A percentile compares a stretch with the other conserved stretches of the same genome.
Evolutionary conservation across 2,797 vertebrate species (phyloP).

Genomic region (Champsocephalus esox): DNA sequence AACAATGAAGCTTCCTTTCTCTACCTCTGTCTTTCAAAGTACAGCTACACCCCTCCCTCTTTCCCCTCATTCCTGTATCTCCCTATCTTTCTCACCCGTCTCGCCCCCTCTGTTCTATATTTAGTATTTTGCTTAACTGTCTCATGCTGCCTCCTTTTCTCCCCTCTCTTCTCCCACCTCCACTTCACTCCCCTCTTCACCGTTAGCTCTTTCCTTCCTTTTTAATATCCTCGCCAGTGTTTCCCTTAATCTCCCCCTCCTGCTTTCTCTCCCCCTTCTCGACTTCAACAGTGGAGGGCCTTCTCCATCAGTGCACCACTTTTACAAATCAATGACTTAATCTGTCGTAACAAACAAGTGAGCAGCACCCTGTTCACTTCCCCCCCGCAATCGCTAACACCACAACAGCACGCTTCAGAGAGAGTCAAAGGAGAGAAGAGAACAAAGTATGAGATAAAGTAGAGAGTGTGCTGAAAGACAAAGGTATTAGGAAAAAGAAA

Average conservation of each 20-base stretch:
- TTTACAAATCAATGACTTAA: conserved; percentile 87
- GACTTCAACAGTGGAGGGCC: conserved; percentile 63
- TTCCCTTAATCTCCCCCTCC: conserved; percentile 24
- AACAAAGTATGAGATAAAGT: conserved; percentile 9
- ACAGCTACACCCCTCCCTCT: conserved; percentile 46
- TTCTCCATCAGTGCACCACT: conserved; percentile 84
- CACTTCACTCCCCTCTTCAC: conserved; percentile 56
- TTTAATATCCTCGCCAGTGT: conserved; percentile 31
- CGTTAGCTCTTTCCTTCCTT: conserved; percentile 32
- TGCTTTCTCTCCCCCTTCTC: conserved; percentile 22
- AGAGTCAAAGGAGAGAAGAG: conserved; percentile 17
- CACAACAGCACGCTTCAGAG: conserved; percentile 30
- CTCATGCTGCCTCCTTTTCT: conserved; percentile 48
- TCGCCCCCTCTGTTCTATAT: conserved; percentile 67
- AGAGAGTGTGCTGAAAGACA: conserved; percentile 2
- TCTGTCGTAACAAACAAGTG: conserved; percentile 87
- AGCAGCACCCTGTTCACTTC: conserved; percentile 71
- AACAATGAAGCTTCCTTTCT: conserved; percentile 63
- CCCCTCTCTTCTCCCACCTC: conserved; percentile 43
- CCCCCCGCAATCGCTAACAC: conserved; percentile 43
- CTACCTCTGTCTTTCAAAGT: conserved; percentile 59
- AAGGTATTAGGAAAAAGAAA: neutral
- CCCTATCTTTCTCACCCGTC: conserved; percentile 45
- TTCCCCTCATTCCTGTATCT: conserved; percentile 32
- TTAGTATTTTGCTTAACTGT: conserved; percentile 72